A percentile compares a stretch with the other conserved stretches of the same genome.
Conservation (phyloP, 2,888 invertebrate species). For the Lycia hirtaria region DNA sequence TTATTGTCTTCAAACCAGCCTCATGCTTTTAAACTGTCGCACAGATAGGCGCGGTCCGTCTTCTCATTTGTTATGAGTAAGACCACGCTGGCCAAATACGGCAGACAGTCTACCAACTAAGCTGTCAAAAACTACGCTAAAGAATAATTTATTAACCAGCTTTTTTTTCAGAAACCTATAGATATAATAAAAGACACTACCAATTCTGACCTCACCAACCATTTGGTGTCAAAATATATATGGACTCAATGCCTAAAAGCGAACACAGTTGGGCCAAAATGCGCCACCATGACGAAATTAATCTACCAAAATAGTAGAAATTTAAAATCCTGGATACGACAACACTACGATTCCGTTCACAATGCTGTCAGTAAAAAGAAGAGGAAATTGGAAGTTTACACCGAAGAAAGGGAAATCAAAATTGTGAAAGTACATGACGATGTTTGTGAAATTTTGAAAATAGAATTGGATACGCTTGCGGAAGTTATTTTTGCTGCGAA, state of each 20-base stretch:
- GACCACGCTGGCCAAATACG: too few relatives aligned
- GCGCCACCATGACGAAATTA: slow-evolving; percentile 66
- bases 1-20: too few relatives aligned
- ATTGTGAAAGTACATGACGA: slow-evolving; percentile 60
- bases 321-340: slow-evolving; percentile 66
- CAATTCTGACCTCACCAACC: slow-evolving; percentile 52
- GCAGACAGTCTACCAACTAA: too few relatives aligned
- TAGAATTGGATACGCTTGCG: slow-evolving; percentile 68
- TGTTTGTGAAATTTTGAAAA: slow-evolving; percentile 65
- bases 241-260: slow-evolving; percentile 68
- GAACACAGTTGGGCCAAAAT: slow-evolving; percentile 71
- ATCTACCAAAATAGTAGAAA: slow-evolving; percentile 64
- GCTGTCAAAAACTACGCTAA: too few relatives aligned
- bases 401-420: slow-evolving; percentile 35
- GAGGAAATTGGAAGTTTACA: slow-evolving; percentile 45
- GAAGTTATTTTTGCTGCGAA: slow-evolving; percentile 76
- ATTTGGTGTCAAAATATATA: slow-evolving; percentile 66
- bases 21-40: too few relatives aligned
- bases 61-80: too few relatives aligned
- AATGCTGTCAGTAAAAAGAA: slow-evolving; percentile 51
- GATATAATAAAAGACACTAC: slow-evolving; percentile 55
- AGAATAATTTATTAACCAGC: neutral
- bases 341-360: slow-evolving; percentile 61
- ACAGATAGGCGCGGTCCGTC: too few relatives aligned
- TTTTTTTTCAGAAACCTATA: slow-evolving; percentile 68